Evolutionary conservation across 2,888 invertebrate genomes (phyloP), one percentile per base, ranked within the genome.

Genomic region (Pristionchus mayeri): DNA sequence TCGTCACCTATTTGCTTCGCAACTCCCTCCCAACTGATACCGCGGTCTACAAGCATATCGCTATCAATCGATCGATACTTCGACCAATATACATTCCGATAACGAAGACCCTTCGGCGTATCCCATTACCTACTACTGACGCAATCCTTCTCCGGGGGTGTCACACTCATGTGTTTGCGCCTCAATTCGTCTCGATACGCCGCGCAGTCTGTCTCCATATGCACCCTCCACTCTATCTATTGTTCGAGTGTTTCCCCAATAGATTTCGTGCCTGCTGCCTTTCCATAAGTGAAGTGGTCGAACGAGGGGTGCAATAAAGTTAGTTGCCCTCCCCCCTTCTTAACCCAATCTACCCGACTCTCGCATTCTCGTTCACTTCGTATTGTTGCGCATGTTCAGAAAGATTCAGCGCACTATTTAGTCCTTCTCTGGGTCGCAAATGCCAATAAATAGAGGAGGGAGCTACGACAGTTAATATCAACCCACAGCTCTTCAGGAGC

Each of bases 281-380:
- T 63, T 63, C 37, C 63, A 63, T 63, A 63, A 63, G 63, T 63
- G 63, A 63, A 63, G 63, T 63, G 63, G 63, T 13, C 3, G 34
- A 34, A 13, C 34, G 63, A 63, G 2, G 18, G 63, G 63, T 16
- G 34, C 63, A 63, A 34, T 21, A 18, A 63, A 34, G 34, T 34
- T 13, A 21, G 6, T 34, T 6, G 34, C 34, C 63, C 63, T 63
- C 63, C n/a, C n/a, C n/a, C n/a, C n/a, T n/a, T n/a, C n/a, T n/a
- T 63, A 63, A 63, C 21, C 21, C 63, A 63, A 63, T 63, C 60
- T 30, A 34, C n/a, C n/a, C 63, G 63, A 34, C 18, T 21, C n/a
- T 4, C 34, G 34, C 63, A 63, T n/a, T n/a, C 63, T 63, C 63
- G 63, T 63, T 63, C 63, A 34, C 63, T 34, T 63, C 63, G 63